Percentiles rank a stretch among this genome's conserved stretches.
phyloP scores from a whole-genome alignment of 2,113 vertebrate genomes.

The Phrynosoma blainvillii region DNA sequence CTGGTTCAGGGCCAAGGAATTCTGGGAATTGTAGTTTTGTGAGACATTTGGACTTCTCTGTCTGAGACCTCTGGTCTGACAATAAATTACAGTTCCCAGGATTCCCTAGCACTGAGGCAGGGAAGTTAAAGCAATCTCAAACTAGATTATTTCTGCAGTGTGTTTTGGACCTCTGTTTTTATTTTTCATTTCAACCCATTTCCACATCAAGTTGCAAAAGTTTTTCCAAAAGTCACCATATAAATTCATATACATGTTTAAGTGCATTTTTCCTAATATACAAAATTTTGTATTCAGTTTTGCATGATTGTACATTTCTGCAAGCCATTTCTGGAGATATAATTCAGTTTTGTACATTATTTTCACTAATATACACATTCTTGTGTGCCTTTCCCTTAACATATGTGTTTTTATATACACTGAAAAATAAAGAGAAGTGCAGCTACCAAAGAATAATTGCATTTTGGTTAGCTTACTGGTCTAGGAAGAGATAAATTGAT shows the following conservation, averaged over 20 bases:
- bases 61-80: too few species aligned
- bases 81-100: too few species aligned
- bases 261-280: not conserved
- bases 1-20: too few species aligned
- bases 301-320: not conserved
- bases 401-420: not conserved
- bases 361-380: not conserved
- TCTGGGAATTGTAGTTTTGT: too few species aligned
- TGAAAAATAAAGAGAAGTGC: not conserved
- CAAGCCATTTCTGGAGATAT: not conserved
- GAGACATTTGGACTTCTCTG: too few species aligned
- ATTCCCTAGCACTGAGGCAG: too few species aligned
- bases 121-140: too few species aligned
- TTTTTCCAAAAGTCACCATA: not conserved
- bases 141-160: too few species aligned
- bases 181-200: not conserved
- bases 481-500: not conserved
- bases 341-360: not conserved
- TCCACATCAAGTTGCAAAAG: not conserved
- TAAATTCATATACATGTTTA: not conserved
- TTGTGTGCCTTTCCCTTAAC: not conserved
- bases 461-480: not conserved
- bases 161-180: too few species aligned
- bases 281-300: not conserved
- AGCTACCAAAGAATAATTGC: not conserved